Evolutionary conservation across 2,797 vertebrate species (phyloP).

Genomic region (Premnoplex brunnescens): DNA sequence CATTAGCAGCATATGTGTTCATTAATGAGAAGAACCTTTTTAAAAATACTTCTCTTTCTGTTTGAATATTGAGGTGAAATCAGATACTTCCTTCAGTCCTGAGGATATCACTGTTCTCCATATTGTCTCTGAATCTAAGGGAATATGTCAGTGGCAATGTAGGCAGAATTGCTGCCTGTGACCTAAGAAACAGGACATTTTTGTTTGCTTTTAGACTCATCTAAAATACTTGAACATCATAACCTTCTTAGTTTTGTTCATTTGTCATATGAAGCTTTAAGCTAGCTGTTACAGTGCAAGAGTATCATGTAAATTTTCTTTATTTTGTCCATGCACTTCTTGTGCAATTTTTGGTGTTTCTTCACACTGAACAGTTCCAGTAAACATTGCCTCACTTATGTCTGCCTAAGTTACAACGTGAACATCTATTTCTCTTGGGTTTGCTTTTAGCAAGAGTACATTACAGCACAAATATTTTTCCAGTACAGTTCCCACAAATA

Average conservation of each 20-base stretch:
- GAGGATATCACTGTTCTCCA: not conserved
- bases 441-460: slow-evolving; percentile 55
- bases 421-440: slow-evolving; percentile 61
- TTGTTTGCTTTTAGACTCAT: not conserved
- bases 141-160: not conserved
- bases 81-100: not conserved
- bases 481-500: slow-evolving; percentile 52
- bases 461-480: slow-evolving; percentile 63
- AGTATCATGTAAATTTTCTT: slow-evolving; percentile 23
- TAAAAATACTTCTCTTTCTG: not conserved
- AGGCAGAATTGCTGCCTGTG: not conserved
- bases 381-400: slow-evolving; percentile 63
- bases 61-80: not conserved
- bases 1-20: not conserved
- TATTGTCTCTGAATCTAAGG: not conserved
- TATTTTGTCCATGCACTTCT: slow-evolving; percentile 28
- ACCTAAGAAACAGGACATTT: not conserved
- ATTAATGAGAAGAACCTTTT: not conserved
- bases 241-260: not conserved
- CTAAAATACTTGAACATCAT: not conserved
- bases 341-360: slow-evolving; percentile 63
- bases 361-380: slow-evolving; percentile 54
- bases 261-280: not conserved
- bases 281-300: not conserved
- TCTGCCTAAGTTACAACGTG: slow-evolving; percentile 38